A percentile compares a stretch with the other conserved stretches of the same genome.
phyloP scores from a whole-genome alignment of 37 sponge, comb jelly and placozoan genomes.

The Aphrocallistes beatrix region DNA sequence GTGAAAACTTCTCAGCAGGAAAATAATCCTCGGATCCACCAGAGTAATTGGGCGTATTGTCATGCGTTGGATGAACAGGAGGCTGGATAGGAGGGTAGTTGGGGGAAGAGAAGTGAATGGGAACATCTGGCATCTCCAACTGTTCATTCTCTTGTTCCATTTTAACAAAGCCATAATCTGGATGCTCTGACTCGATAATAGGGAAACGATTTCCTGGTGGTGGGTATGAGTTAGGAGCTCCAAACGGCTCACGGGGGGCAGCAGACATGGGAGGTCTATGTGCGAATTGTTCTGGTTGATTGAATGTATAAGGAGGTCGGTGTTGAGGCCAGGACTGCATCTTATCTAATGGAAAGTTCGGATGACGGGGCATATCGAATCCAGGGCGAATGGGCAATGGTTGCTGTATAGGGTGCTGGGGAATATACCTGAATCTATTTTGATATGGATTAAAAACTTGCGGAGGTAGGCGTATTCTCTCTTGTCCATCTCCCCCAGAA shows the following conservation, averaged over 20 bases:
- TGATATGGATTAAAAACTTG: neutral
- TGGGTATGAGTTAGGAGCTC: neutral
- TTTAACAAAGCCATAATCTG: too few species aligned
- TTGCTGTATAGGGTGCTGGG: neutral
- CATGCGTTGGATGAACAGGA: constrained; percentile 21
- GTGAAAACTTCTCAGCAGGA: constrained; percentile 24
- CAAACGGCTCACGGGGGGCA: neutral
- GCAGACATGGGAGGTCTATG: neutral
- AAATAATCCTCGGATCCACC: neutral
- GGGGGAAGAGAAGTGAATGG: too few species aligned
- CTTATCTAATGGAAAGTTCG: neutral
- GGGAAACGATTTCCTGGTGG: too few species aligned
- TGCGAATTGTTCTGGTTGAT: neutral
- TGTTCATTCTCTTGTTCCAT: too few species aligned
- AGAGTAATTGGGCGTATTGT: neutral
- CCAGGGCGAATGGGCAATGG: neutral
- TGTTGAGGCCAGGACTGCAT: constrained; percentile 8
- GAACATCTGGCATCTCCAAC: too few species aligned
- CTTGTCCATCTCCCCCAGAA: neutral
- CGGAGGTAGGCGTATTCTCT: neutral
- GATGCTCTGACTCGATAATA: too few species aligned
- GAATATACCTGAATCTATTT: neutral
- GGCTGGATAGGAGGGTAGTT: constrained; percentile 15
- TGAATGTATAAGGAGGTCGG: neutral
- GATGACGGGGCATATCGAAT: neutral